Evolutionary conservation across 2,888 invertebrate genomes (phyloP), one percentile per base, ranked within the genome.

Genomic region (Cynaeus angustus): DNA sequence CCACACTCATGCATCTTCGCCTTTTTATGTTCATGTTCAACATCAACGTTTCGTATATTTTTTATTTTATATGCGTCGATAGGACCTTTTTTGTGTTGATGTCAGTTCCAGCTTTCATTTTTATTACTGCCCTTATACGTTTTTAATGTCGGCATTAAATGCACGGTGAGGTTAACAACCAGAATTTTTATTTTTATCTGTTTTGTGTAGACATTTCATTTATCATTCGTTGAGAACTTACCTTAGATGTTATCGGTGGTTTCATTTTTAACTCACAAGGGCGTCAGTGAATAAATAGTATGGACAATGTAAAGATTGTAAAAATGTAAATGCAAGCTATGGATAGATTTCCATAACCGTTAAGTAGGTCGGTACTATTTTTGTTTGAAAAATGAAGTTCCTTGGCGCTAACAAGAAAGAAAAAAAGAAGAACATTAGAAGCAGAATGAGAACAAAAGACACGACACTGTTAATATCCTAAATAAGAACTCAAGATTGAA

Each of bases 381-480:
- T 28, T 28, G 28, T 5, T 5, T 28, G 33, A 33, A n/a, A 33
- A 33, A 9, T 33, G 28, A 4, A 28, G 28, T 28, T 5, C 7
- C 28, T 33, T 2, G 9, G 33, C n/a, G 7, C 2, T 53, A 53
- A 26, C 37, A 26, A 37, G 1, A 52, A 8, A 28, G 3, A 52
- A 16, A 3, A 26, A 53, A 13, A 3, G 26, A 30, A 33, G 8
- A 50, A 53, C 37, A 12, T n/a, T 53, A 33, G 14, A 53, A 53
- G 53, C 53, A 37, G n/a, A 37, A 53, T 21, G 5, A 50, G 21
- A 41, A 43, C 16, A 43, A 45, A 45, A 45, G 38, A 28, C 48
- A 50, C 48, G 28, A 58, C 58, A 58, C 58, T 58, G 58, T 58
- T 61, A 48, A 61, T 58, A 37, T 16, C 37, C 48, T 48, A 48